Base-by-base conservation (phyloP, 2,888 invertebrate genomes). In the Eupithecia insigniata region DNA sequence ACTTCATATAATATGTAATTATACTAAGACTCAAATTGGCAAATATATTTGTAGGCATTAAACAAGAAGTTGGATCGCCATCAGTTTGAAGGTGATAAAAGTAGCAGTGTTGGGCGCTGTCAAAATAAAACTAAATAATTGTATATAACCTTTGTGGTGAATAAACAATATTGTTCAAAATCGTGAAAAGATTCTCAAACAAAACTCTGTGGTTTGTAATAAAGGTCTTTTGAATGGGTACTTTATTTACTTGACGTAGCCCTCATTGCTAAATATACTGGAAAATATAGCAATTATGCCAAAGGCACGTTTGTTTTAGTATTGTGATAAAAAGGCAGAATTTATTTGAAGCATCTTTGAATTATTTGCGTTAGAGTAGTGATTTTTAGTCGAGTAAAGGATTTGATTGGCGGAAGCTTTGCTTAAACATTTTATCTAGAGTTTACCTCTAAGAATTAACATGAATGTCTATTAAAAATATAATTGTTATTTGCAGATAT, bases 1-100 rank as follows among this genome's bases (percentile, higher is more conserved):
- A 91, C 93, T 93, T 93, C 91, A 89, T 93, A 93, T 89, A 89
- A 93, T 89, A 89, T 91, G 88, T 89, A 91, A 91, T 88, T 91
- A 92, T 85, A 84, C 83, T 92, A 92, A 92, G 89, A 87, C 85
- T 90, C 83, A 88, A 87, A 87, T 81, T 71, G 74, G 71, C 76
- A 66, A 74, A 79, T 86, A 87, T 88, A 83, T 83, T 84, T 80
- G 86, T 87, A 87, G 85, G 87, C 87, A 84, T 84, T 80, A 89
- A 86, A n/a, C n/a, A n/a, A n/a, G n/a, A 89, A 89, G 90, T 90
- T 88, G 90, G 90, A 90, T 66, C 84, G 87, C 73, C 84, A 78
- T 82, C 83, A 80, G 79, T 85, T 83, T 79, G 81, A 83, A 82
- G 78, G 80, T 78, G 79, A 87, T 84, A 78, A 81, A 84, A 85